Conservation (phyloP, 2,113 vertebrate species). For the Copsychus sechellarum region DNA sequence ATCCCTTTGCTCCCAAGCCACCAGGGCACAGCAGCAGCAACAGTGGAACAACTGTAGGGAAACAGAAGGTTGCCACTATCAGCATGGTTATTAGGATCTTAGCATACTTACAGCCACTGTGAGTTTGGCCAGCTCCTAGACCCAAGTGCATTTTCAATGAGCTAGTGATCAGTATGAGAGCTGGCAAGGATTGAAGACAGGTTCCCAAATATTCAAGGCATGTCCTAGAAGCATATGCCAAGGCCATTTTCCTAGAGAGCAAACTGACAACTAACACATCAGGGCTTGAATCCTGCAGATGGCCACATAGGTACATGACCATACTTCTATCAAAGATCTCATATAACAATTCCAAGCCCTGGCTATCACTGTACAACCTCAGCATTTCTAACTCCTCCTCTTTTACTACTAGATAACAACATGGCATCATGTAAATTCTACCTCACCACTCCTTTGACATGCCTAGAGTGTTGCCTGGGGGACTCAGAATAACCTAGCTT, state of each 20-base stretch:
- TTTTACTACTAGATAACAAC: not conserved
- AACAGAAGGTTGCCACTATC: not conserved
- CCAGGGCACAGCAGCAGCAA: conserved; percentile 74
- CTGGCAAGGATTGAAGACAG: not conserved
- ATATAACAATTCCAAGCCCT: not conserved
- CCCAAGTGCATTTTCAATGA: not conserved
- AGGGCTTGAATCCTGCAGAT: not conserved
- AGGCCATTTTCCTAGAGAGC: not conserved
- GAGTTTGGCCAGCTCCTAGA: not conserved
- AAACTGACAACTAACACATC: not conserved
- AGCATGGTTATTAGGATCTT: not conserved
- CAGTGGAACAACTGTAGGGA: conserved; percentile 70
- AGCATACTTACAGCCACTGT: not conserved
- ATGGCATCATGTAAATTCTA: not conserved
- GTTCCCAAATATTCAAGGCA: not conserved
- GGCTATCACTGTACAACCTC: not conserved
- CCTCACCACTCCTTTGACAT: not conserved
- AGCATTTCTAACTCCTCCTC: not conserved
- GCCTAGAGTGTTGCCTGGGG: not conserved
- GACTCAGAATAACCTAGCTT: not conserved
- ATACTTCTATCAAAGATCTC: not conserved
- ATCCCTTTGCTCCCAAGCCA: conserved; percentile 58
- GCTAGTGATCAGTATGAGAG: not conserved
- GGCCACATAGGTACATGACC: not conserved
- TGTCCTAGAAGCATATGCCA: not conserved